Evolutionary conservation across 2,113 vertebrate genomes (phyloP).

Genomic region (Elephas maximus): DNA sequence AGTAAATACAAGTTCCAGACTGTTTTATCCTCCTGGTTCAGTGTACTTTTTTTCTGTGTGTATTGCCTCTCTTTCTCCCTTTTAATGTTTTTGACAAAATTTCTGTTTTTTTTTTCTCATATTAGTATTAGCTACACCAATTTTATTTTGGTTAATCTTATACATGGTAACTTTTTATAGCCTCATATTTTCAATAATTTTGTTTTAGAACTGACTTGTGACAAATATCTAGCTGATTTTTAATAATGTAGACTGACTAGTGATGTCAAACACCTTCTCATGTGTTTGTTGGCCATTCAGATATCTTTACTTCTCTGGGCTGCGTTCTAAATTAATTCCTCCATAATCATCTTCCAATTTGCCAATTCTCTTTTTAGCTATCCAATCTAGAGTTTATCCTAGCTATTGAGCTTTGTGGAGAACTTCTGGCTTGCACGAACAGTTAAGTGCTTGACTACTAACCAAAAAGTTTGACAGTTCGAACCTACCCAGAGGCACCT

Average conservation of each 20-base stretch:
- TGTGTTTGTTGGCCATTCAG: neutral
- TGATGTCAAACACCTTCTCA: neutral
- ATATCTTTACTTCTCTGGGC: neutral
- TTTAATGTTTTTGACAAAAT: neutral
- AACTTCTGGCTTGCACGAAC: neutral
- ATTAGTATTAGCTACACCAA: neutral
- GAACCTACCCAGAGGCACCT: neutral
- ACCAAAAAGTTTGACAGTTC: too few relatives aligned
- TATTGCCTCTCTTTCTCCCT: neutral
- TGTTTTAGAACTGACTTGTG: neutral
- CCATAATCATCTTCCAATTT: neutral
- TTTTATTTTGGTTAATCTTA: neutral
- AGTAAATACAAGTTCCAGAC: neutral
- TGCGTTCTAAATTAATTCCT: neutral
- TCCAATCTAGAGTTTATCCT: neutral
- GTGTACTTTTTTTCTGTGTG: neutral
- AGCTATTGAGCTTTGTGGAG: neutral
- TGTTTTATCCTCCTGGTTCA: neutral
- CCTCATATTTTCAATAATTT: neutral
- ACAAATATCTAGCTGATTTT: neutral
- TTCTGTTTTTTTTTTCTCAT: neutral
- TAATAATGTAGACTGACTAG: neutral
- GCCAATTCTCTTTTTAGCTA: neutral
- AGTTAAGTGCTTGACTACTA: neutral
- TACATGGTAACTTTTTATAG: neutral